Evolutionary conservation across 2,113 vertebrate species (phyloP), one percentile per base, ranked within the genome.

Genomic region (Anguilla japonica): DNA sequence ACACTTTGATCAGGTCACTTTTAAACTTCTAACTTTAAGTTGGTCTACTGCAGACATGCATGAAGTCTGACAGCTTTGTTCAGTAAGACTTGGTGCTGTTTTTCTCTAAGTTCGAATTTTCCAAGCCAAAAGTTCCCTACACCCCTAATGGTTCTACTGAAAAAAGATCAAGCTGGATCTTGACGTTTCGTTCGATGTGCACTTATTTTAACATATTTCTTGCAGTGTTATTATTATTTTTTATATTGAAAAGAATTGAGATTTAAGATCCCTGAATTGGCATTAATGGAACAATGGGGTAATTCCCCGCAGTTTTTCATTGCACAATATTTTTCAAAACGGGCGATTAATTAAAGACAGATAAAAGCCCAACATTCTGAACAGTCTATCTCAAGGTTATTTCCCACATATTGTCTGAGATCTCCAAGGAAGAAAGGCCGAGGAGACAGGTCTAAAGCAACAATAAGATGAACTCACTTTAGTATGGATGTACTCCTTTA

Each of bases 131-230:
- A 86, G 84, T 80, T 79, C 79, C 60, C 81, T n/a, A 46, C 82
- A 39, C 20, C 34, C 84, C 84, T 83, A 83, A 87, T 56, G 63
- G 81, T 80, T 83, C 87, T 87, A 57, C 85, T 50, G 50, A 22
- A 84, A 81, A 87, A 90, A 91, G 89, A 94, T 96, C 95, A 96
- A 96, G 95, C 95, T 95, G 95, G 95, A 95, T 91, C 95, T 96
- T 96, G 95, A 96, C 90, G 60, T 93, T 88, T 88, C 91, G 50
- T 91, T 89, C 83, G 87, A 86, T 86, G 79, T 88, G 91, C 90
- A 93, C 90, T 93, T 91, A 91, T 88, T 89, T 88, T 81, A 91
- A 91, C 86, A 75, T 86, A 87, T 84, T 71, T 87, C 15, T 81
- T 86, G 87, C 60, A 84, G 85, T 85, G 85, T 85, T 87, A 81